A percentile compares a stretch with the other conserved stretches of the same genome.
Evolutionary conservation across 53 echinoderm and acorn worm species (phyloP).

Genomic region (Pentamera pediparva): DNA sequence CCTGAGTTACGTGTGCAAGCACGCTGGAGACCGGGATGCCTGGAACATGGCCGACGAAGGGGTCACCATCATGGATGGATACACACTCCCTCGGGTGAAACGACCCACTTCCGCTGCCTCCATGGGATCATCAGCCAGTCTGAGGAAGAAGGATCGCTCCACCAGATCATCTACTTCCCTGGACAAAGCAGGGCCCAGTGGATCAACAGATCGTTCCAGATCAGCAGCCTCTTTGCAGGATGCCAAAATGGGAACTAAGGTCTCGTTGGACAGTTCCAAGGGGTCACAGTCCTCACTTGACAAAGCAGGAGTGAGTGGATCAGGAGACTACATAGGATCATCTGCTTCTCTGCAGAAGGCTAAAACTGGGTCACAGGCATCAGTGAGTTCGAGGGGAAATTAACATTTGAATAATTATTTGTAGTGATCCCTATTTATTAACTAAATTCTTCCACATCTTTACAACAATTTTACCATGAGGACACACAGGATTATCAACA

Average conservation of each 20-base stretch:
- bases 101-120: slow-evolving; percentile 46
- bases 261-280: not conserved
- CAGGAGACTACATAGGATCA: not conserved
- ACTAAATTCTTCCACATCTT: too few relatives aligned
- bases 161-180: not conserved
- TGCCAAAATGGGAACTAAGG: not conserved
- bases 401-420: too few relatives aligned
- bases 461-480: too few relatives aligned
- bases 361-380: slow-evolving; percentile 20
- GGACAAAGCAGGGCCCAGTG: slow-evolving; percentile 12
- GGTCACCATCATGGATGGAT: slow-evolving; percentile 66
- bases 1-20: slow-evolving; percentile 60
- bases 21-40: slow-evolving; percentile 73
- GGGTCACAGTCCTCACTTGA: slow-evolving; percentile 5
- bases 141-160: slow-evolving; percentile 10
- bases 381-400: slow-evolving; percentile 5
- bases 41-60: slow-evolving; percentile 98
- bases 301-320: slow-evolving; percentile 13
- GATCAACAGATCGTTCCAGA: slow-evolving; percentile 11
- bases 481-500: too few relatives aligned
- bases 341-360: not conserved
- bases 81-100: slow-evolving; percentile 32
- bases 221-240: not conserved
- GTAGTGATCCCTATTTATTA: too few relatives aligned
- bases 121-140: slow-evolving; percentile 38